Conservation (phyloP, 1,140 invertebrate species). For the Melanaphis sacchari region DNA sequence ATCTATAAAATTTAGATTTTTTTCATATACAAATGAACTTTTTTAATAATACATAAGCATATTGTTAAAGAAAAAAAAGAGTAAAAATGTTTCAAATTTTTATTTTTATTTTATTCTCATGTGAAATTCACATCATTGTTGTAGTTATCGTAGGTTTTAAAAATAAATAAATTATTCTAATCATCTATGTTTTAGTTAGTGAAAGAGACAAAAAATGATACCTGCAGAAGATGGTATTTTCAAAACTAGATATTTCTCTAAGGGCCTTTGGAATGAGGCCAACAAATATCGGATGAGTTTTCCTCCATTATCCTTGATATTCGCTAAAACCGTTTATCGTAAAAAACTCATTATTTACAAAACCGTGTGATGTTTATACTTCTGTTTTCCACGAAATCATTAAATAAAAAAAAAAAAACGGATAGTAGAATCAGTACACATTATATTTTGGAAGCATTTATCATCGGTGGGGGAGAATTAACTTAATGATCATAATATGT, state of each 20-base stretch:
- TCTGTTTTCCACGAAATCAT: background rate
- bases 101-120: background rate
- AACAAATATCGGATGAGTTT: constrained; percentile 10
- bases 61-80: background rate
- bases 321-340: constrained; percentile 44
- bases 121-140: background rate
- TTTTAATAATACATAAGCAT: background rate
- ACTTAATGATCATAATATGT: background rate
- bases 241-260: background rate
- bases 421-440: background rate
- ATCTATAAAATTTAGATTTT: background rate
- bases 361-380: background rate
- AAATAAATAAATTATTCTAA: background rate
- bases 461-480: background rate
- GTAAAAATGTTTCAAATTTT: background rate
- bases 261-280: constrained; percentile 15
- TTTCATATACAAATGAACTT: background rate
- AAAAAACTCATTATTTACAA: constrained; percentile 33
- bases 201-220: constrained; percentile 17
- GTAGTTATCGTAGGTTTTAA: background rate
- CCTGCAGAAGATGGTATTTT: constrained; percentile 31
- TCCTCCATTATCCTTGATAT: constrained; percentile 7
- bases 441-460: background rate
- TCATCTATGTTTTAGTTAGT: constrained; percentile 1
- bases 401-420: background rate